Evolutionary conservation across 1,140 invertebrate genomes (phyloP).

Genomic region (Drosophila melanica): DNA sequence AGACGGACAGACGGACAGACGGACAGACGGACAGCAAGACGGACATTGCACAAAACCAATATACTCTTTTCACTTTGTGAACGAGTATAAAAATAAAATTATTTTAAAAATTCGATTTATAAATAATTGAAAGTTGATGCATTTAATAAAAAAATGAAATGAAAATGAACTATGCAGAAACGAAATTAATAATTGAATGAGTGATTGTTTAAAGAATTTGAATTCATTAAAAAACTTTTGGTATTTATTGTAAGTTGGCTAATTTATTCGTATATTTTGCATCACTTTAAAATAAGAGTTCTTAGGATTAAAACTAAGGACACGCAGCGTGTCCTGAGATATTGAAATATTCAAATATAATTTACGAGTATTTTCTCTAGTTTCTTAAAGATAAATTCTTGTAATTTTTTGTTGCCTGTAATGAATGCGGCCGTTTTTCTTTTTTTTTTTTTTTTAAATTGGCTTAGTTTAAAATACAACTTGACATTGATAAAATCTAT

Average conservation of each 20-base stretch:
- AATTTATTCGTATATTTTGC: slow-evolving; percentile 40
- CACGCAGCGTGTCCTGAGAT: slow-evolving; percentile 23
- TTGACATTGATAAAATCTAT: slow-evolving; percentile 24
- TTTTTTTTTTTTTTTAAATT: slow-evolving; percentile 10
- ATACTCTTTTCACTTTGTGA: no score
- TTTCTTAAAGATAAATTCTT: not conserved
- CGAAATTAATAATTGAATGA: not conserved
- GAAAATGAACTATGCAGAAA: not conserved
- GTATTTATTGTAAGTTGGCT: slow-evolving; percentile 12
- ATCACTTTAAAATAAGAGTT: slow-evolving; percentile 31
- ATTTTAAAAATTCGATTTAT: no score
- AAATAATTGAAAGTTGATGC: no score
- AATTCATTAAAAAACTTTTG: no score
- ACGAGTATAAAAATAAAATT: no score
- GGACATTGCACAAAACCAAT: no score
- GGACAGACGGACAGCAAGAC: no score
- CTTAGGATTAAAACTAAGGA: slow-evolving; percentile 24
- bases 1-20: no score
- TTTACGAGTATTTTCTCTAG: slow-evolving; percentile 11
- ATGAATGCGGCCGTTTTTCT: slow-evolving; percentile 14
- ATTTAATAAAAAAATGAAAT: not conserved
- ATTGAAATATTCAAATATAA: slow-evolving; percentile 43
- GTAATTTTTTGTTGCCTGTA: slow-evolving; percentile 25
- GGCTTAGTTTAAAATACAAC: slow-evolving; percentile 49
- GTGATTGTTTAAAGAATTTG: not conserved